Percentiles rank a stretch among this genome's conserved stretches.
phyloP scores from a whole-genome alignment of 2,797 vertebrate genomes.

The Gymnothorax reevesii region DNA sequence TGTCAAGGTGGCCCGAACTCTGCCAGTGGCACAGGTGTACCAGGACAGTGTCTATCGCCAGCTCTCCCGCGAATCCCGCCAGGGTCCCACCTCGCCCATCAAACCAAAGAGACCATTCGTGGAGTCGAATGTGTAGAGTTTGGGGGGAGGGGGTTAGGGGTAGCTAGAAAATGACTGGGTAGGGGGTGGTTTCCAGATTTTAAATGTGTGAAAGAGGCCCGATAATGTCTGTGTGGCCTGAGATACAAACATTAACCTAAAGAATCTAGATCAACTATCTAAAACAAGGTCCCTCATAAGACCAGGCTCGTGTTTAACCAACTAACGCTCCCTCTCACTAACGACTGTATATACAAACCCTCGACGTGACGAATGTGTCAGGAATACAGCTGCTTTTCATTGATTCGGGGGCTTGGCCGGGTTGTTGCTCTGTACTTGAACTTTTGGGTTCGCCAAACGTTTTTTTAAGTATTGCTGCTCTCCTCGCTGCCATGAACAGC shows the following conservation, averaged over 20 bases:
- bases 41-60: conserved; percentile 99
- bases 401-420: not conserved
- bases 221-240: not conserved
- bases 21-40: conserved; percentile 98
- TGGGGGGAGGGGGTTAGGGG: conserved; percentile 57
- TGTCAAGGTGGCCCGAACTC: conserved; percentile 97
- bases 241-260: not conserved
- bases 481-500: not conserved
- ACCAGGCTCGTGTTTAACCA: not conserved
- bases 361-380: not conserved
- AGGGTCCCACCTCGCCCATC: conserved; percentile 98
- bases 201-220: not conserved
- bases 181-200: not conserved
- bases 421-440: not conserved
- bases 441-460: not conserved
- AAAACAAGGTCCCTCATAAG: not conserved
- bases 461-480: not conserved
- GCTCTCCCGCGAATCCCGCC: conserved; percentile 93
- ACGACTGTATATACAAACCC: not conserved
- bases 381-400: not conserved
- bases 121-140: conserved; percentile 95
- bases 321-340: not conserved
- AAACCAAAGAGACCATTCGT: conserved; percentile 99
- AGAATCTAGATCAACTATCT: not conserved
- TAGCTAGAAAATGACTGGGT: conserved; percentile 40